phyloP scores from a whole-genome alignment of 2,113 vertebrate genomes.

The Pholis gunnellus region DNA sequence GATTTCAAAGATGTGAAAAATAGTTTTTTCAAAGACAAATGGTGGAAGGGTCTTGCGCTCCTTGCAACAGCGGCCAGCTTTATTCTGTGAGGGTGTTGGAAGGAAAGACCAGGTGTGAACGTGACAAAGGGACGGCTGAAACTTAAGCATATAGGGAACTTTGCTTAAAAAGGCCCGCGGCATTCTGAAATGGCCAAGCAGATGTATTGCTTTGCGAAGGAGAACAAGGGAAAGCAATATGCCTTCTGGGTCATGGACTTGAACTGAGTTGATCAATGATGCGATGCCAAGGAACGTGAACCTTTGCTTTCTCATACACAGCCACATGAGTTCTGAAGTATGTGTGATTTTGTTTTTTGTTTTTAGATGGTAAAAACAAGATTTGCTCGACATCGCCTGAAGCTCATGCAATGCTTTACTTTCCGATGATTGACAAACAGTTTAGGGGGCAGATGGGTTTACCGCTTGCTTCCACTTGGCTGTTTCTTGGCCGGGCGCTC shows the following conservation, averaged over 20 bases:
- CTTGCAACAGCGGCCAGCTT: constrained; percentile 82
- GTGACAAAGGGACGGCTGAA: constrained; percentile 72
- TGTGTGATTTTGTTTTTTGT: constrained; percentile 39
- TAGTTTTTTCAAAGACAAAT: constrained; percentile 65
- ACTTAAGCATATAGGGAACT: constrained; percentile 82
- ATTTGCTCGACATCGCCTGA: constrained; percentile 70
- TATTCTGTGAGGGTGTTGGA: constrained; percentile 79
- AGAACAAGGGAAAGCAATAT: constrained; percentile 69
- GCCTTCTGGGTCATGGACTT: constrained; percentile 51
- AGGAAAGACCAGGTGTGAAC: constrained; percentile 75
- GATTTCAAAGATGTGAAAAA: constrained; percentile 60
- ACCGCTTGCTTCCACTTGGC: constrained; percentile 85
- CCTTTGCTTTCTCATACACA: constrained; percentile 76
- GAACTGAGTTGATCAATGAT: constrained; percentile 59
- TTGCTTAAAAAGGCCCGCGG: constrained; percentile 77
- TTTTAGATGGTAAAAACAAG: constrained; percentile 80
- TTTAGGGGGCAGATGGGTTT: constrained; percentile 76
- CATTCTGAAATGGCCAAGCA: constrained; percentile 83
- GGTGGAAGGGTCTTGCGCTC: constrained; percentile 73
- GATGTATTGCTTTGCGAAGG: constrained; percentile 80
- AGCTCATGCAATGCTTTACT: constrained; percentile 85
- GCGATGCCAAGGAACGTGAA: constrained; percentile 71
- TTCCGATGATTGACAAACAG: constrained; percentile 79
- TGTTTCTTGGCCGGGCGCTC: constrained; percentile 76
- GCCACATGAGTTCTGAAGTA: constrained; percentile 74